These are phyloP conservation scores for Nymphalis urticae DNA, from an alignment of 2,888 invertebrate species.

Conservation along the genomic window DNA sequence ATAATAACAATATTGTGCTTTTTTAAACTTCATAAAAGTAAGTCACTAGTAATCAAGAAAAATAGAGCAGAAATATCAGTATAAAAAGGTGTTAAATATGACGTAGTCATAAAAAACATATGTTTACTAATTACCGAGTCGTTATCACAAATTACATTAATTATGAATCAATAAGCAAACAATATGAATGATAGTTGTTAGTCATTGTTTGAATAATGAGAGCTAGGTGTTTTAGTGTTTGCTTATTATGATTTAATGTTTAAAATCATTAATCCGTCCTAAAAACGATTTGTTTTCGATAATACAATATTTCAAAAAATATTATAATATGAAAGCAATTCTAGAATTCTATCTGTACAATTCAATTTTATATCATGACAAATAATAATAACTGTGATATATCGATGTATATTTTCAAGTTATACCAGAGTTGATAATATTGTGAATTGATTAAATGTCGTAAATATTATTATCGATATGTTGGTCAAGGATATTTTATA, in stretches of 20 bases:
- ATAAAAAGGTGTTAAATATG: neutral
- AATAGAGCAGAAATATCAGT: too few species aligned
- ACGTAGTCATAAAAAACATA: neutral
- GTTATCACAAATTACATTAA: conserved; percentile 16
- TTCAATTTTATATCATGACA: neutral
- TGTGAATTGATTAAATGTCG: too few species aligned
- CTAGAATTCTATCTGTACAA: neutral
- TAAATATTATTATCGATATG: too few species aligned
- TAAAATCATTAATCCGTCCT: neutral
- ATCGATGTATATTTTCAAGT: too few species aligned
- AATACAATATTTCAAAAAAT: neutral
- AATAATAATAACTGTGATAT: too few species aligned
- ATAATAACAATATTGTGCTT: too few species aligned
- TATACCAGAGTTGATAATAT: too few species aligned
- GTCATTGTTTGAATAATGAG: conserved; percentile 1
- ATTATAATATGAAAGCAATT: too few species aligned
- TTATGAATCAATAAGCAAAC: conserved; percentile 8
- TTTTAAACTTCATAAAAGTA: too few species aligned
- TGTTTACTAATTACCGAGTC: neutral
- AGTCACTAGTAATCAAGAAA: too few species aligned
- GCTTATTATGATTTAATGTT: conserved; percentile 8
- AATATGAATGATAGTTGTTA: conserved; percentile 7
- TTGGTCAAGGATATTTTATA: too few species aligned
- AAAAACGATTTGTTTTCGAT: neutral
- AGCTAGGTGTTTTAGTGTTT: neutral